Base-by-base conservation (phyloP, 2,888 invertebrate genomes). In the Frankliniella fusca region DNA sequence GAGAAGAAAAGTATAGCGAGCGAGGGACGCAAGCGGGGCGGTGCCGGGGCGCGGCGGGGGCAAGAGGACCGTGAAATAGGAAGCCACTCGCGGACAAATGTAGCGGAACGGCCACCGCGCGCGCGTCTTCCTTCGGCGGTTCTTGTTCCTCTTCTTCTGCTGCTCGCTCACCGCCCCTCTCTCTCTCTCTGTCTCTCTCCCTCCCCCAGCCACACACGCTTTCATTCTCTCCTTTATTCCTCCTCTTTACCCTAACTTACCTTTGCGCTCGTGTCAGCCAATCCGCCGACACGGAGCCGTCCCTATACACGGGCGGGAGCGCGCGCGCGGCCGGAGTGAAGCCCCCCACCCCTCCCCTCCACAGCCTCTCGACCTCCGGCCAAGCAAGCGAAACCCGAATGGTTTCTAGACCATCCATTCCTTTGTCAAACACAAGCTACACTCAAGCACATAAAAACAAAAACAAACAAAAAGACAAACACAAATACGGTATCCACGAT, bases 161-260 rank as follows among this genome's bases (percentile, higher is more conserved):
- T n/a, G n/a, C 65, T 2, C 65, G 15, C 50, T 50, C 65, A n/a
- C n/a, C 65, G 65, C 80, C 82, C 48, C 70, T 48, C 54, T 81
- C 82, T 84, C 81, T 61, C 38, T 81, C 83, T 76, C 80, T 80
- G 27, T 20, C 80, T 80, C 18, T 82, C 48, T 54, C 27, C 48
- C 80, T 76, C 48, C 38, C 38, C 81, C 50, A 20, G 49, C 70
- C 48, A 38, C 27, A n/a, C 65, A 12, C 81, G 38, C 81, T 12
- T 81, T 54, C n/a, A n/a, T 81, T 28, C 80, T 79, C 28, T 54
- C 54, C 54, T 54, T 54, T 54, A 54, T 54, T 54, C 8, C 18
- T 18, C 54, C 18, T 54, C 54, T 54, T 54, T 54, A 54, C 54
- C 12, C 54, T 15, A 54, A 54, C 15, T 54, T 18, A 15, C 15